Base-by-base conservation (phyloP, 2,888 invertebrate genomes). In the Drosophila mimica region DNA sequence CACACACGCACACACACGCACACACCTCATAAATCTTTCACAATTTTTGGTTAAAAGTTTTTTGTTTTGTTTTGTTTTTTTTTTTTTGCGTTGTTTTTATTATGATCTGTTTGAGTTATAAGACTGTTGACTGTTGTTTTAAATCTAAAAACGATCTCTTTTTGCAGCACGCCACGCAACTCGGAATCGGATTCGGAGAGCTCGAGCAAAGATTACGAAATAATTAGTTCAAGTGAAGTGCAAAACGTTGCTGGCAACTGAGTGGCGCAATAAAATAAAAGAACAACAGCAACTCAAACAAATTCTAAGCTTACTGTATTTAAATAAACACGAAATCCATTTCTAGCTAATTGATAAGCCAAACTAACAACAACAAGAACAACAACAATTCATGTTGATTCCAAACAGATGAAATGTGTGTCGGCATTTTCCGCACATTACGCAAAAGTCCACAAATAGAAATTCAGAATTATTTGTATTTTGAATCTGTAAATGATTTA, bases 151-250 rank as follows among this genome's bases (percentile, higher is more conserved):
- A 60, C 30, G 31, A 13, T 9, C 25, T 62, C 34, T 40, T 51
- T 46, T 78, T 92, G 20, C 81, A 93, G 93, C 66, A 91, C 91
- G 38, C 84, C 80, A 48, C 91, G 91, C 52, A 87, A 94, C 73
- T 97, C 97, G 0, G 97, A 97, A 91, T 97, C 97, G 17, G 97
- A 97, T 87, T 96, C 96, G 2, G 97, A 96, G 92, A 95, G 95
- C 89, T 96, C 96, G 83, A 97, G 96, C 82, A 95, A 96, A 87
- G 97, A 98, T 94, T 97, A 97, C 93, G 98, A 97, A 94, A 97
- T 97, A 92, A 96, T 98, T 60, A 97, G 97, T 88, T 95, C 95
- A 36, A 95, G 94, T 25, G 96, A 96, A 86, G 92, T 95, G 40
- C 95, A 95, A 72, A 92, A 90, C 82, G 92, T 92, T 74, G 71